phyloP scores from a whole-genome alignment of 2,888 invertebrate species.

The Cyclophora albipunctata region DNA sequence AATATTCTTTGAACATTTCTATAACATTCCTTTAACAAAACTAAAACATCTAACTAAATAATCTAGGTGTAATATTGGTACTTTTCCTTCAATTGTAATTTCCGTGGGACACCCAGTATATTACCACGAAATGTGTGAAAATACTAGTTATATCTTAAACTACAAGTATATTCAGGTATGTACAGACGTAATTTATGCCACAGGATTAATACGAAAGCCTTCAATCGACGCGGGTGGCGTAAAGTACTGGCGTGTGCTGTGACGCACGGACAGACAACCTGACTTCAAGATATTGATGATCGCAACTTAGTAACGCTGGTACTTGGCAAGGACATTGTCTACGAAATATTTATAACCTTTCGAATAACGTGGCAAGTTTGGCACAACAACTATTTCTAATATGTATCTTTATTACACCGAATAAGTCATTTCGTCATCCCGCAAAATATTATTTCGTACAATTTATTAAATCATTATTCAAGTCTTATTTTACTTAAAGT shows the following conservation, averaged over 20 bases:
- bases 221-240: conserved; percentile 20
- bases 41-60: no score
- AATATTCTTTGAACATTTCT: no score
- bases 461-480: conserved; percentile 1
- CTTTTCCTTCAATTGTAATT: no score
- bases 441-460: no score
- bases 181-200: not conserved
- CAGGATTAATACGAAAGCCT: conserved; percentile 2
- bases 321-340: not conserved
- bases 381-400: not conserved
- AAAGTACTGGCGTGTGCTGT: conserved; percentile 3
- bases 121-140: no score
- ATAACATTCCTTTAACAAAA: no score
- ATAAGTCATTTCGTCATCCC: not conserved
- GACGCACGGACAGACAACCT: not conserved
- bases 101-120: no score
- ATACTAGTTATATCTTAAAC: no score
- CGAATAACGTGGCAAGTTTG: not conserved
- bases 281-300: not conserved
- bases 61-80: no score
- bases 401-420: no score
- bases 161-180: conserved; percentile 1
- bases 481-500: conserved; percentile 1
- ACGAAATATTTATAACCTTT: not conserved
- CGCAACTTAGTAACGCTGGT: not conserved